Evolutionary conservation across 2,888 invertebrate species (phyloP).

Genomic region (Folsomia candida): DNA sequence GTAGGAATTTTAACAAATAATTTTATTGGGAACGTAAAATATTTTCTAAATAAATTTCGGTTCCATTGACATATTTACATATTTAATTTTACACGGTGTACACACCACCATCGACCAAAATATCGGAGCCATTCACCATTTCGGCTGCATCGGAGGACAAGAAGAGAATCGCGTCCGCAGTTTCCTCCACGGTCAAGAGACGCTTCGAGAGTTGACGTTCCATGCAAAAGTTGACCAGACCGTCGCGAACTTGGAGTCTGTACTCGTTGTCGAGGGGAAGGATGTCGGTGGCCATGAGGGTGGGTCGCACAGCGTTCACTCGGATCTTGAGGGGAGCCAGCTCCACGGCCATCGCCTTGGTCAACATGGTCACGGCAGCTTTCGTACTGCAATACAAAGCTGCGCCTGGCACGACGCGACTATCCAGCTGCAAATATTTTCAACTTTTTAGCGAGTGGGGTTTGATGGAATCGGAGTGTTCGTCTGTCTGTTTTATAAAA

Average conservation of each 20-base stretch:
- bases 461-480: too few relatives aligned
- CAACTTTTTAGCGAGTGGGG: background rate
- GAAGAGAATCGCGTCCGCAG: slow-evolving; percentile 24
- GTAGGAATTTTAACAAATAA: background rate
- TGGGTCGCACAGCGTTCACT: slow-evolving; percentile 25
- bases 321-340: slow-evolving; percentile 27
- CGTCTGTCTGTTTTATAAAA: too few relatives aligned
- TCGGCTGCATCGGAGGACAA: slow-evolving; percentile 19
- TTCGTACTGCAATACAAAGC: slow-evolving; percentile 27
- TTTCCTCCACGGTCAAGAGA: slow-evolving; percentile 23
- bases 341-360: slow-evolving; percentile 25
- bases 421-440: slow-evolving; percentile 15
- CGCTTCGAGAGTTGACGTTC: slow-evolving; percentile 1
- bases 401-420: slow-evolving; percentile 9
- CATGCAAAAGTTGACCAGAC: background rate
- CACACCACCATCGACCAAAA: slow-evolving; percentile 27
- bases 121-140: slow-evolving; percentile 26
- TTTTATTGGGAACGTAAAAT: background rate
- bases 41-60: too few relatives aligned
- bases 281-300: slow-evolving; percentile 24
- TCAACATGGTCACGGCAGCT: slow-evolving; percentile 27
- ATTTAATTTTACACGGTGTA: slow-evolving; percentile 7
- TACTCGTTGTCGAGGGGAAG: background rate
- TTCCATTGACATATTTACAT: too few relatives aligned
- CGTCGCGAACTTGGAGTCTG: background rate